Evolutionary conservation across 2,888 invertebrate species (phyloP).

Genomic region (Heliconius aoede): DNA sequence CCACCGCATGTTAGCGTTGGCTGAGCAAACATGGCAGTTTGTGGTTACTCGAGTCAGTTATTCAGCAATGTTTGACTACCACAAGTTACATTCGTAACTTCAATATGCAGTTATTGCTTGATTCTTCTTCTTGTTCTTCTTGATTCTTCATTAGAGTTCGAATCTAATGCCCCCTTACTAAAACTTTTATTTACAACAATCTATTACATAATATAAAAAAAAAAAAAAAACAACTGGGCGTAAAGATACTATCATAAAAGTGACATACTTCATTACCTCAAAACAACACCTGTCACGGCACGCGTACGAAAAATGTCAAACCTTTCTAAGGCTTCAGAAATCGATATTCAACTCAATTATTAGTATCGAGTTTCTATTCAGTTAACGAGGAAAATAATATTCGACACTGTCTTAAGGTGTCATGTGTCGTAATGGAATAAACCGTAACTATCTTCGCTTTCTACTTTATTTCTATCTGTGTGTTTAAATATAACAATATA

Average conservation of each 20-base stretch:
- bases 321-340: constrained; percentile 75
- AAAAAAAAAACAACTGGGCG: not conserved
- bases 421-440: constrained; percentile 62
- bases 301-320: constrained; percentile 52
- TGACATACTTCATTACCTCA: constrained; percentile 25
- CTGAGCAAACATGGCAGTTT: constrained; percentile 27
- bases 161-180: no score
- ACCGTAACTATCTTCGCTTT: constrained; percentile 36
- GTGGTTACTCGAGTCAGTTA: constrained; percentile 26
- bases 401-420: constrained; percentile 69
- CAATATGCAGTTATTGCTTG: constrained; percentile 12
- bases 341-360: constrained; percentile 71
- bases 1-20: constrained; percentile 16
- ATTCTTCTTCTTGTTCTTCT: not conserved
- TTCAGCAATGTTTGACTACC: constrained; percentile 23
- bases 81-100: not conserved
- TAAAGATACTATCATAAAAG: not conserved
- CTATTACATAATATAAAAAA: not conserved
- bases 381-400: constrained; percentile 78
- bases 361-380: constrained; percentile 70
- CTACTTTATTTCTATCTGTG: no score
- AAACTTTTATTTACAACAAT: no score
- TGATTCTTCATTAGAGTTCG: no score
- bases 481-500: not conserved
- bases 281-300: constrained; percentile 40